Evolutionary conservation across 2,888 invertebrate genomes (phyloP).

Genomic region (Dendrolimus houi): DNA sequence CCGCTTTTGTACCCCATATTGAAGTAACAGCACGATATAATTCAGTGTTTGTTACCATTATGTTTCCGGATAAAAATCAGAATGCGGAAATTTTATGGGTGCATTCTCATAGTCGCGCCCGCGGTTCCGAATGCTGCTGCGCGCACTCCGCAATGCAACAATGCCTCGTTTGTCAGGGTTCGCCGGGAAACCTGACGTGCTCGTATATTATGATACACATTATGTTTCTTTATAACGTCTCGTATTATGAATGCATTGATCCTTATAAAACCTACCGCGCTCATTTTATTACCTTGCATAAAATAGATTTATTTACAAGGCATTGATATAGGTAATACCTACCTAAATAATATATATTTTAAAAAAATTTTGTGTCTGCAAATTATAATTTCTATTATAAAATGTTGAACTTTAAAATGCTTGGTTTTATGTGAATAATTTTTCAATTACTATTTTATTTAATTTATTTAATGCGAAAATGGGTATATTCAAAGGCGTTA

Average conservation of each 20-base stretch:
- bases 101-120: conserved; percentile 48
- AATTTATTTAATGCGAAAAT: too few species aligned
- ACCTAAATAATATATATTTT: too few species aligned
- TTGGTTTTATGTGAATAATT: too few species aligned
- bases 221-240: conserved; percentile 21
- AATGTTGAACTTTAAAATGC: too few species aligned
- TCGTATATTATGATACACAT: conserved; percentile 17
- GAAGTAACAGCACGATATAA: conserved; percentile 27
- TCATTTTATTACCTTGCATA: not conserved
- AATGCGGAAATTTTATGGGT: conserved; percentile 57
- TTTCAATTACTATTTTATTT: too few species aligned
- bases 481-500: too few species aligned
- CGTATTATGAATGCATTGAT: conserved; percentile 14
- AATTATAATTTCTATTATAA: too few species aligned
- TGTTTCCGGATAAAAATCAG: conserved; percentile 52
- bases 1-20: conserved; percentile 41
- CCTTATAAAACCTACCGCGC: not conserved
- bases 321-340: too few species aligned
- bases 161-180: conserved; percentile 66
- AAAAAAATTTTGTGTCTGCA: too few species aligned
- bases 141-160: conserved; percentile 32
- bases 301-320: too few species aligned
- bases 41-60: conserved; percentile 26
- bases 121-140: conserved; percentile 22
- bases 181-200: conserved; percentile 48